Conservation (phyloP, 2,888 invertebrate genomes). For the Carterocephalus palaemon region DNA sequence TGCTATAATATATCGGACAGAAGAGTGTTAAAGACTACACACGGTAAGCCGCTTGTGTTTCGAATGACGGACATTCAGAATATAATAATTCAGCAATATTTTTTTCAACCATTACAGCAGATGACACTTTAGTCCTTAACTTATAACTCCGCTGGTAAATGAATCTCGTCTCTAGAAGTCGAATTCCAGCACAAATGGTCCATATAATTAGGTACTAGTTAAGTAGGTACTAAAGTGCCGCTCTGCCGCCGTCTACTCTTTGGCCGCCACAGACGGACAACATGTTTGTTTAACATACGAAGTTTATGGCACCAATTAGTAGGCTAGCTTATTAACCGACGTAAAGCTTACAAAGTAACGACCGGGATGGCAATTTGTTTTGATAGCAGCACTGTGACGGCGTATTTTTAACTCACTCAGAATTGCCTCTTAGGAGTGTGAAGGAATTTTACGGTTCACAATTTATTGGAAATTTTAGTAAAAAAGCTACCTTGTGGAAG, state of each 20-base stretch:
- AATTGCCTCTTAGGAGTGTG: constrained; percentile 22
- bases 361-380: constrained; percentile 45
- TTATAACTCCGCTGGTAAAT: too few relatives aligned
- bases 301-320: constrained; percentile 69
- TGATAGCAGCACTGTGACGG: constrained; percentile 47
- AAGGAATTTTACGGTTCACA: constrained; percentile 22
- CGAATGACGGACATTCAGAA: too few relatives aligned
- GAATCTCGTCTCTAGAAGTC: too few relatives aligned
- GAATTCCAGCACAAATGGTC: too few relatives aligned
- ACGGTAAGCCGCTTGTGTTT: too few relatives aligned
- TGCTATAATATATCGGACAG: too few relatives aligned
- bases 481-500: constrained; percentile 1
- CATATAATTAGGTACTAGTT: too few relatives aligned
- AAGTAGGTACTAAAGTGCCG: neutral
- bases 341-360: constrained; percentile 59
- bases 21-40: too few relatives aligned
- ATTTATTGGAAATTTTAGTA: constrained; percentile 23
- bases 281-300: constrained; percentile 66
- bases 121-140: too few relatives aligned
- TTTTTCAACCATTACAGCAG: too few relatives aligned
- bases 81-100: too few relatives aligned
- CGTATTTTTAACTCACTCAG: constrained; percentile 39
- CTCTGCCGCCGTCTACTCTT: constrained; percentile 33
- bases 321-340: constrained; percentile 63
- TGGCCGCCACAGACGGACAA: constrained; percentile 44